Base-by-base conservation (phyloP, 2,113 vertebrate species). In the Barbus barbus region DNA sequence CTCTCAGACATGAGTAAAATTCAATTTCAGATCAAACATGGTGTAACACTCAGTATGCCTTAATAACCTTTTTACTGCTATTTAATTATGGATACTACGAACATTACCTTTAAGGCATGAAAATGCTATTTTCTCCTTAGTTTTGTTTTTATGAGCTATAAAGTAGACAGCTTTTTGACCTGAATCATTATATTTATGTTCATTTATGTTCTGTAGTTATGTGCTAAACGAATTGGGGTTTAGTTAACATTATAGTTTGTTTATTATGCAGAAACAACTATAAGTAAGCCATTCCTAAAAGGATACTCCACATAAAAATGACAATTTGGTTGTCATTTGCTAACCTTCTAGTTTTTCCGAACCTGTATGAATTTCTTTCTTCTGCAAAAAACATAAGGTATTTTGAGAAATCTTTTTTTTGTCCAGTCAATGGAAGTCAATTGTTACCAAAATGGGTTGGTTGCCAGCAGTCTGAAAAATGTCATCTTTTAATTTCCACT, bases 11-110 rank as follows among this genome's bases (percentile, higher is more conserved):
- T 16, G 31, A 51, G 33, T 63, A 53, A 69, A 67, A 48, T 81
- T 81, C 78, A 67, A 67, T 81, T 81, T 81, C 60, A 81, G 78
- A 81, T 65, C 38, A 81, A 81, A 81, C 61, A 24, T 67, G 44
- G 44, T 18, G 51, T 81, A n/a, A n/a, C n/a, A 44, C 58, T 46
- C 77, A 44, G 1, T 63, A 5, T 63, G 77, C 36, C 58, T 63
- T 79, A 63, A 63, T 79, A 79, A 79, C 36, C 58, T 46, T 63
- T 63, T 79, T 63, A 79, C 41, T 61, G 38, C 38, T 46, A 20
- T 63, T 79, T 63, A 63, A 79, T 63, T 63, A 79, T 28, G 58
- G 14, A 63, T 63, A 63, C 41, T 28, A 60, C 12, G 1, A 36
- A 46, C 38, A 26, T 63, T 79, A 63, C 38, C 38, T 79, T 79